Conservation (phyloP, 30 jellyfish, hydroid and myxozoan genomes). For the Mastigias papua region DNA sequence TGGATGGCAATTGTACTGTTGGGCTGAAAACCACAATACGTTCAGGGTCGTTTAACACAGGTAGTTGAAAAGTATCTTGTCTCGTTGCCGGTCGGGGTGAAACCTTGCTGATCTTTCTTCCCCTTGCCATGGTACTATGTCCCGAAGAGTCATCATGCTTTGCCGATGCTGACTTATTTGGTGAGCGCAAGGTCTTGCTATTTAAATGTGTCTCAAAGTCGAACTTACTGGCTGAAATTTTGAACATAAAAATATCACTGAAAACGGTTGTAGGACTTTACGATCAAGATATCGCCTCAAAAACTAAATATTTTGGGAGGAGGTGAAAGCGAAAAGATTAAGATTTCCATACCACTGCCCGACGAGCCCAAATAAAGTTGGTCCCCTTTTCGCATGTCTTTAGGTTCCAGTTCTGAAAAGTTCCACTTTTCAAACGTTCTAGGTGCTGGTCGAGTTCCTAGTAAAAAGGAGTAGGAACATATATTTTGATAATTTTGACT, state of each 20-base stretch:
- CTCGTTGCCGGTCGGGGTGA: not conserved
- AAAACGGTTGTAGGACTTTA: no score
- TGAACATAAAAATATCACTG: not conserved
- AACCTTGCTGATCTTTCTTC: constrained; percentile 17
- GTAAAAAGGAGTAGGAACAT: no score
- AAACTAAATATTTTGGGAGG: not conserved
- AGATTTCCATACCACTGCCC: not conserved
- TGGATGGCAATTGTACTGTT: not conserved
- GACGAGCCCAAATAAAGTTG: constrained; percentile 37
- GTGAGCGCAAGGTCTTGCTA: not conserved
- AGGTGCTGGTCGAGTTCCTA: constrained; percentile 89
- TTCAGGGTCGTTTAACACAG: constrained; percentile 18
- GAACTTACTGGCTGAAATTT: constrained; percentile 6
- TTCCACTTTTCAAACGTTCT: constrained; percentile 84
- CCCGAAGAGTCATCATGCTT: not conserved
- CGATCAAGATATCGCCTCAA: no score
- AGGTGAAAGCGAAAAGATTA: not conserved
- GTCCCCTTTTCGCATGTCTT: constrained; percentile 82
- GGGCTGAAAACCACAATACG: not conserved
- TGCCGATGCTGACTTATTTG: not conserved
- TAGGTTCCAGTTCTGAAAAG: constrained; percentile 78
- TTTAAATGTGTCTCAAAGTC: constrained; percentile 14
- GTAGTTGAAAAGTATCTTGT: constrained; percentile 6
- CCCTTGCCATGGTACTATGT: not conserved
- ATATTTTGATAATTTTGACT: no score